Evolutionary conservation across 1,140 invertebrate genomes (phyloP).

Genomic region (Meloidogyne chitwoodi): DNA sequence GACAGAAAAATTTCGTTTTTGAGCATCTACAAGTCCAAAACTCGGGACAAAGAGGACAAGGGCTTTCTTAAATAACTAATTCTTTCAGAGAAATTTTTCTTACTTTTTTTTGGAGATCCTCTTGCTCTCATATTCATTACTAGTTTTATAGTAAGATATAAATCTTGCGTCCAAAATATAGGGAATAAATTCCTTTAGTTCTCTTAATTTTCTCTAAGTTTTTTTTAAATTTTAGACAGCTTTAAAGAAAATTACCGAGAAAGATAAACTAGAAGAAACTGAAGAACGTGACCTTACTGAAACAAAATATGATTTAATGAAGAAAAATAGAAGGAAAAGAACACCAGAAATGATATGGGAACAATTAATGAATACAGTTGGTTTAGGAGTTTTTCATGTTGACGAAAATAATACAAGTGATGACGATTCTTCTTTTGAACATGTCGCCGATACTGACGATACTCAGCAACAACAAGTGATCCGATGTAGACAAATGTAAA

Average conservation of each 20-base stretch:
- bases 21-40: too few relatives aligned
- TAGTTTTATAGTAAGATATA: too few relatives aligned
- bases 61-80: too few relatives aligned
- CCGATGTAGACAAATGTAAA: conserved; percentile 8
- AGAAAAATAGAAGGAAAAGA: conserved; percentile 15
- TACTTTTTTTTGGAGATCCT: too few relatives aligned
- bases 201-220: too few relatives aligned
- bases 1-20: too few relatives aligned
- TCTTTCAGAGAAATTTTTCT: too few relatives aligned
- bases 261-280: conserved; percentile 14
- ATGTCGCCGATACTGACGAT: neutral
- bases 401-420: conserved; percentile 1
- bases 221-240: too few relatives aligned
- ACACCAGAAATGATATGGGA: conserved; percentile 21
- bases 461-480: neutral
- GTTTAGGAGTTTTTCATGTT: conserved; percentile 8
- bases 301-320: conserved; percentile 11
- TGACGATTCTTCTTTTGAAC: neutral
- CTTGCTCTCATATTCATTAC: too few relatives aligned
- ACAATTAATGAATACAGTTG: conserved; percentile 12
- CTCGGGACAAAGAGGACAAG: too few relatives aligned
- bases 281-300: conserved; percentile 20
- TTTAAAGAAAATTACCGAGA: conserved; percentile 9
- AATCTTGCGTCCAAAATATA: too few relatives aligned
- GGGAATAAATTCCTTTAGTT: too few relatives aligned